These are phyloP conservation scores for Drosophila bifasciata DNA, from an alignment of 1,140 invertebrate genomes.

Conservation along the genomic window DNA sequence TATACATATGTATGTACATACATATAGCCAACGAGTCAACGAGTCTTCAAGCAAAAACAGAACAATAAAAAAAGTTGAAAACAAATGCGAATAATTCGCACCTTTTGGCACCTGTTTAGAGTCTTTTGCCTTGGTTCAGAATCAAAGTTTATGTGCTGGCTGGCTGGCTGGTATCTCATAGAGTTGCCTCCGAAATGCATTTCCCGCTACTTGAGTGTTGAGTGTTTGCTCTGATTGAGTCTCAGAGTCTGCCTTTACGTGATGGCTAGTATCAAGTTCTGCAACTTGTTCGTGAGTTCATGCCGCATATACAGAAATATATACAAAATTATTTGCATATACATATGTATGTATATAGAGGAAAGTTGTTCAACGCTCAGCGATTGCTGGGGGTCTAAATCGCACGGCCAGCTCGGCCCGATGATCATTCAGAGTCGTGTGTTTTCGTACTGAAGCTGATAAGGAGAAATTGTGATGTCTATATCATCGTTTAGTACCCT, in stretches of 20 bases:
- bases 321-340: background rate
- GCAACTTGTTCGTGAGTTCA: no score
- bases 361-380: slow-evolving; percentile 2
- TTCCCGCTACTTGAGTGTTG: no score
- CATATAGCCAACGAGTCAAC: background rate
- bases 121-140: background rate
- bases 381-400: slow-evolving; percentile 44
- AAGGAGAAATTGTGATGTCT: slow-evolving; percentile 7
- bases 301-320: background rate
- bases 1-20: background rate
- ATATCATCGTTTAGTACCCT: no score
- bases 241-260: no score
- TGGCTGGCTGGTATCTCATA: no score
- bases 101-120: slow-evolving; percentile 23
- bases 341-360: slow-evolving; percentile 7
- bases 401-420: slow-evolving; percentile 1
- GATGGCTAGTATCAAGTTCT: no score
- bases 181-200: no score
- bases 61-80: slow-evolving; percentile 3
- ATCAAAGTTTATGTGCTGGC: no score
- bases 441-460: slow-evolving; percentile 22
- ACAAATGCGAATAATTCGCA: slow-evolving; percentile 35
- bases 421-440: slow-evolving; percentile 8
- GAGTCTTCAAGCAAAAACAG: background rate
- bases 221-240: no score